A percentile compares a stretch with the other conserved stretches of the same genome.
Conservation (phyloP, 1,140 invertebrate species). For the Pseudomyrmex pallidus region DNA sequence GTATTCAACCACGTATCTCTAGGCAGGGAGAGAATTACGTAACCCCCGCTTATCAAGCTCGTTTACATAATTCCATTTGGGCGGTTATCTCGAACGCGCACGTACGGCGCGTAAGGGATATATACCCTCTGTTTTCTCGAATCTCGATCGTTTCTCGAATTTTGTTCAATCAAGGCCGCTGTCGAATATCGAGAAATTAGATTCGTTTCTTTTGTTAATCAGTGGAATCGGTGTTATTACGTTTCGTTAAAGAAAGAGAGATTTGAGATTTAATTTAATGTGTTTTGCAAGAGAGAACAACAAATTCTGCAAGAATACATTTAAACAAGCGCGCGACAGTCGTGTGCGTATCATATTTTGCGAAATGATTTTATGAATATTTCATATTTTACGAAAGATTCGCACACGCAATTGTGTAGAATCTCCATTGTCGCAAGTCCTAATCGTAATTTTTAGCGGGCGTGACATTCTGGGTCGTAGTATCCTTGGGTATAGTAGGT, state of each 20-base stretch:
- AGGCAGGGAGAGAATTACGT: conserved; percentile 52
- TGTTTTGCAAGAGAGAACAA: background rate
- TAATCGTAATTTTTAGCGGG: conserved; percentile 33
- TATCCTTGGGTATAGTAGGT: conserved; percentile 9
- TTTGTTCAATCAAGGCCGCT: conserved; percentile 49
- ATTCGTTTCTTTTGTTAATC: too few relatives aligned
- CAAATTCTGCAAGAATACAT: background rate
- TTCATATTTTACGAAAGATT: background rate
- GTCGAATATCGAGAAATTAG: too few relatives aligned
- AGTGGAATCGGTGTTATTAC: background rate
- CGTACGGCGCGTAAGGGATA: too few relatives aligned
- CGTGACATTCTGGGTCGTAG: conserved; percentile 29
- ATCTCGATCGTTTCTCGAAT: background rate
- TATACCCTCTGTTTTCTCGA: background rate
- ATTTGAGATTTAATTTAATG: background rate
- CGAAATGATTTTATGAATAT: background rate
- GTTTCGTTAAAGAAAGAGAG: background rate
- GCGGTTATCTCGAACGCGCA: background rate
- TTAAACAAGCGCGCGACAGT: background rate
- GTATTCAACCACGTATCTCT: conserved; percentile 26
- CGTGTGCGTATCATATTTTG: too few relatives aligned
- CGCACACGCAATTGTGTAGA: background rate
- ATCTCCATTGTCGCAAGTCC: conserved; percentile 27
- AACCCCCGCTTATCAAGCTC: conserved; percentile 26
- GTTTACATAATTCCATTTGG: conserved; percentile 63